These are phyloP conservation scores for Macroramphosus scolopax DNA, from an alignment of 2,797 vertebrate species.

Conservation along the genomic window DNA sequence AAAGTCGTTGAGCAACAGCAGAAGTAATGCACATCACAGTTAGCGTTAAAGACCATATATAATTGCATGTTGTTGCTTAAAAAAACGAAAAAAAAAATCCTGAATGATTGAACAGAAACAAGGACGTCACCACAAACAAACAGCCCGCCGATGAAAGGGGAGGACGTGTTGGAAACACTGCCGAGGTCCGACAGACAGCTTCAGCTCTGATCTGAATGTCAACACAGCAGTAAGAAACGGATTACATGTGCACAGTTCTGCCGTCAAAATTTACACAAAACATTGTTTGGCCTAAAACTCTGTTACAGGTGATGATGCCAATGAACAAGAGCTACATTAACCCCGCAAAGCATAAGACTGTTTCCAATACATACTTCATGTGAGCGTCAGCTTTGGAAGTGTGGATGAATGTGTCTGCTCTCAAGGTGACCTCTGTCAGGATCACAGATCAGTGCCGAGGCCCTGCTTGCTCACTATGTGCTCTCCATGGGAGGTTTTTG, in stretches of 20 bases:
- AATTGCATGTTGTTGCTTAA: conserved; percentile 65
- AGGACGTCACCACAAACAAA: conserved; percentile 68
- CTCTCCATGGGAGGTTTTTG: conserved; percentile 17
- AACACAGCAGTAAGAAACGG: conserved; percentile 16
- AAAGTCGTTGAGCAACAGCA: conserved; percentile 65
- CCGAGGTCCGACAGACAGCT: conserved; percentile 1
- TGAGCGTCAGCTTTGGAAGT: too few species aligned
- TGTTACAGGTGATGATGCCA: too few species aligned
- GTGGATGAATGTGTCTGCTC: conserved; percentile 3
- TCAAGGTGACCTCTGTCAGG: conserved; percentile 18
- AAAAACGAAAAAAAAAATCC: conserved; percentile 45
- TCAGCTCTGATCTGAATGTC: conserved; percentile 19
- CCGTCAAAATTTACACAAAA: too few species aligned
- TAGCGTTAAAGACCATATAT: conserved; percentile 74
- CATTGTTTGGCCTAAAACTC: too few species aligned
- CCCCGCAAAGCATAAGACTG: too few species aligned
- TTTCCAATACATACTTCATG: too few species aligned
- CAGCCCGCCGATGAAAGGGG: conserved; percentile 50
- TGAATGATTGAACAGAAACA: conserved; percentile 64
- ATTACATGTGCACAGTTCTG: conserved; percentile 9
- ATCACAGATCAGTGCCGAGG: too few species aligned
- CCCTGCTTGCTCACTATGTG: conserved; percentile 10
- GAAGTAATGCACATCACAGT: conserved; percentile 86
- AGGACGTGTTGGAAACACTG: not conserved
- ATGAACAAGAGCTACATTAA: conserved; percentile 12